A percentile compares a stretch with the other conserved stretches of the same genome.
These are phyloP conservation scores for Oscheius sp. DNA, from an alignment of 1,140 invertebrate species.

Conservation along the genomic window DNA sequence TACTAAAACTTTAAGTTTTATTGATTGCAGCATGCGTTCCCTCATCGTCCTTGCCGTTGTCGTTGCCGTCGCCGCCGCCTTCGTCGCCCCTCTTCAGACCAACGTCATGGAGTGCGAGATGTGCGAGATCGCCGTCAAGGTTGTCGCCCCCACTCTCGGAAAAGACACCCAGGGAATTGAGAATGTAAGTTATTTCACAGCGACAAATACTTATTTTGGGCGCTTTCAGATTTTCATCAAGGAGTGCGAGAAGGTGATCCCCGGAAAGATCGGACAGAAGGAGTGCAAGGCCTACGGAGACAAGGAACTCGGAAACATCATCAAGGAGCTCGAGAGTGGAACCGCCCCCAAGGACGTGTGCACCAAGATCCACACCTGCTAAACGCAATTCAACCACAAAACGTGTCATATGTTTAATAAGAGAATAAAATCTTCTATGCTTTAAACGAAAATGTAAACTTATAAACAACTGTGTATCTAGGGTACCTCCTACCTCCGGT, in stretches of 20 bases:
- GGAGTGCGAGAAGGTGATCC: slow-evolving; percentile 2
- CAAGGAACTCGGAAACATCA: background rate
- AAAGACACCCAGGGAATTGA: slow-evolving; percentile 22
- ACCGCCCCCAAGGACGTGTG: slow-evolving; percentile 33
- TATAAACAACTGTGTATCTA: too few species aligned
- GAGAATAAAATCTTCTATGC: too few species aligned
- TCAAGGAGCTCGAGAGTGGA: slow-evolving; percentile 29
- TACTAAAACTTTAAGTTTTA: background rate
- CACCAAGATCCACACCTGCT: slow-evolving; percentile 17
- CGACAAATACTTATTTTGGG: background rate
- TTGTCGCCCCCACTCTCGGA: slow-evolving; percentile 15
- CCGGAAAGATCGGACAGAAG: background rate
- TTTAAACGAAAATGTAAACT: too few species aligned
- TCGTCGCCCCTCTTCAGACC: background rate
- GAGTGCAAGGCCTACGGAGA: background rate
- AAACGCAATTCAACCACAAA: background rate
- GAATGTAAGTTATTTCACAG: background rate
- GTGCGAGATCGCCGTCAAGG: slow-evolving; percentile 29
- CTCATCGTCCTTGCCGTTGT: background rate
- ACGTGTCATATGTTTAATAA: background rate
- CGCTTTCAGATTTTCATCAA: background rate
- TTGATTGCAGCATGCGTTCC: background rate
- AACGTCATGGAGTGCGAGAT: slow-evolving; percentile 14
- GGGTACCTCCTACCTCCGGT: too few species aligned
- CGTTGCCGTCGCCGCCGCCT: slow-evolving; percentile 3